These are phyloP conservation scores for Lophius americanus DNA, from an alignment of 2,797 vertebrate genomes.

Conservation along the genomic window DNA sequence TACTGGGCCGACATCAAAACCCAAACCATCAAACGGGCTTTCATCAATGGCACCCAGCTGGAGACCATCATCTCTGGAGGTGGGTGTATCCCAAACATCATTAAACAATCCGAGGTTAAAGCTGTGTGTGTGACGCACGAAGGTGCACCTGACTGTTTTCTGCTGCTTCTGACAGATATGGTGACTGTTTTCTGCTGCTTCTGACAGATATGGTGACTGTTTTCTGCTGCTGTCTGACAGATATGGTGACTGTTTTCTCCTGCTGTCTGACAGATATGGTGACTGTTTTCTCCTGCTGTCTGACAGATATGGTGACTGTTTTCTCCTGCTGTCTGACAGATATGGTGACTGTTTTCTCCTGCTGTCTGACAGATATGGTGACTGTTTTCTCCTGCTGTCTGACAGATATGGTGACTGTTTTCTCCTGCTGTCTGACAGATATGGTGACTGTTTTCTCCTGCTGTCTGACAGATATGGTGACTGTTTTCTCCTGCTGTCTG, in stretches of 20 bases:
- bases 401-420: no score
- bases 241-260: no score
- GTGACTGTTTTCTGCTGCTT: constrained; percentile 1
- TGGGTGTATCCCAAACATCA: constrained; percentile 47
- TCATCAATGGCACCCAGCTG: constrained; percentile 96
- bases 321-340: no score
- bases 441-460: no score
- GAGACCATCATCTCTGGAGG: constrained; percentile 97
- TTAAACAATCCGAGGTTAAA: not conserved
- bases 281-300: no score
- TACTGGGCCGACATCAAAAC: constrained; percentile 99
- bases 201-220: constrained; percentile 75
- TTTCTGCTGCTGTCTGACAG: no score
- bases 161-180: not conserved
- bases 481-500: constrained; percentile 7
- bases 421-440: no score
- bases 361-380: no score
- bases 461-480: not conserved
- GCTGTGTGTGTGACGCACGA: not conserved
- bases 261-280: no score
- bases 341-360: no score
- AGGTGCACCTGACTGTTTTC: not conserved
- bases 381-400: no score
- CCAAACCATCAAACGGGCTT: constrained; percentile 95
- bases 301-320: no score